Conservation (phyloP, 1,140 invertebrate species). For the Drosophila pruinosa region DNA sequence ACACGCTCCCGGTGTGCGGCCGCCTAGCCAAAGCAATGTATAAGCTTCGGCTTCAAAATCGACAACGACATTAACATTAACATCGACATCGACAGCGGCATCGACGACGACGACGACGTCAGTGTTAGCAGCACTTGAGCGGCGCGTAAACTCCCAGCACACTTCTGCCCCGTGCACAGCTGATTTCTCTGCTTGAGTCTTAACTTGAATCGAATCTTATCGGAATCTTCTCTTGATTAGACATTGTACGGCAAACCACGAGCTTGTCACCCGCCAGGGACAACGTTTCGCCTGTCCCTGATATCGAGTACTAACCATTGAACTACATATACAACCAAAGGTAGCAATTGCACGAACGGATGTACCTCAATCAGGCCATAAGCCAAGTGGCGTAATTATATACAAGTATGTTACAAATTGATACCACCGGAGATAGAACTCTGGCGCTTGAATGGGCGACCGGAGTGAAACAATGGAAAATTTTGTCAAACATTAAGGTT, state of each 20-base stretch:
- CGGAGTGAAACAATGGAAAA: conserved; percentile 55
- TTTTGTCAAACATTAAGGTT: conserved; percentile 24
- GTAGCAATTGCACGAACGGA: neutral
- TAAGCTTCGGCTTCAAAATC: neutral
- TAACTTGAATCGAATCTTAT: conserved; percentile 44
- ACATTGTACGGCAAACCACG: conserved; percentile 8
- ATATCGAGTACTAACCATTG: conserved; percentile 20
- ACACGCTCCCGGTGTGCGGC: conserved; percentile 44
- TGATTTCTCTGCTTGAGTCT: conserved; percentile 15
- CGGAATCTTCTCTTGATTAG: conserved; percentile 66
- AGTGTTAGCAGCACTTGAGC: conserved; percentile 19
- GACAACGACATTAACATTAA: neutral
- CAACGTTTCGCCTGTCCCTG: conserved; percentile 6
- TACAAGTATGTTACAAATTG: conserved; percentile 5
- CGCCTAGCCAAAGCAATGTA: neutral
- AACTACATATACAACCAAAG: neutral
- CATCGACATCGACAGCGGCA: neutral
- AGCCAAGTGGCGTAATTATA: conserved; percentile 12
- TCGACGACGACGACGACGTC: neutral
- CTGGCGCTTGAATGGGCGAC: neutral
- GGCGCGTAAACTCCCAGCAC: conserved; percentile 37
- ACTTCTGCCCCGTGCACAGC: conserved; percentile 54
- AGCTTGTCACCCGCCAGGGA: conserved; percentile 45
- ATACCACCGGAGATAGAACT: conserved; percentile 4
- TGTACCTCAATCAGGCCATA: neutral